phyloP scores from a whole-genome alignment of 1,140 invertebrate species.

The Lithobius niger region DNA sequence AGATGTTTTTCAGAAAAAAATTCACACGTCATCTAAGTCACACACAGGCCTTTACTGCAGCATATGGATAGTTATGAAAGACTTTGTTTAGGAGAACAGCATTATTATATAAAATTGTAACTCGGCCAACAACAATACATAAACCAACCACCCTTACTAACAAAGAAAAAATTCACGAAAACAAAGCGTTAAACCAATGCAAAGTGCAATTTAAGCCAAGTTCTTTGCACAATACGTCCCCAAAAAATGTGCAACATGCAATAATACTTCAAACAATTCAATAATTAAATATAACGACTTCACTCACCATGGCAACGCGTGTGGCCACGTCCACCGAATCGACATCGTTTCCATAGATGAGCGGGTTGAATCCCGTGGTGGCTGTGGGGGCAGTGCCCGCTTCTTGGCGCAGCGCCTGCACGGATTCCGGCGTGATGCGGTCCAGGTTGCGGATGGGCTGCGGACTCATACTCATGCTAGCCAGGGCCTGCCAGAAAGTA shows the following conservation, averaged over 20 bases:
- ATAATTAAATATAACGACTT: background rate
- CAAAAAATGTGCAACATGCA: too few relatives aligned
- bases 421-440: conserved; percentile 29
- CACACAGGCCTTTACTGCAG: too few relatives aligned
- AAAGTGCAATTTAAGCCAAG: too few relatives aligned
- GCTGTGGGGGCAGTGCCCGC: conserved; percentile 23
- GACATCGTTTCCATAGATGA: conserved; percentile 90
- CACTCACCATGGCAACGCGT: conserved; percentile 84
- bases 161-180: background rate
- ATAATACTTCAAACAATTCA: background rate
- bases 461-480: conserved; percentile 39
- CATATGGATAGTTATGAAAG: too few relatives aligned
- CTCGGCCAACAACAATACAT: conserved; percentile 12
- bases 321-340: conserved; percentile 98
- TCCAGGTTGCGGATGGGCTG: conserved; percentile 39
- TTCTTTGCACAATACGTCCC: too few relatives aligned
- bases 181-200: too few relatives aligned
- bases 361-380: conserved; percentile 51
- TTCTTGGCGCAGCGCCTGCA: conserved; percentile 35
- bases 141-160: conserved; percentile 7
- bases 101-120: too few relatives aligned
- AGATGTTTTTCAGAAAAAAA: too few relatives aligned
- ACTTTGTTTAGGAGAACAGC: too few relatives aligned
- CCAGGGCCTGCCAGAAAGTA: conserved; percentile 32
- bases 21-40: too few relatives aligned